Percentiles rank a stretch among this genome's conserved stretches.
Conservation (phyloP, 2,888 invertebrate genomes). For the Lumbricus terrestris region DNA sequence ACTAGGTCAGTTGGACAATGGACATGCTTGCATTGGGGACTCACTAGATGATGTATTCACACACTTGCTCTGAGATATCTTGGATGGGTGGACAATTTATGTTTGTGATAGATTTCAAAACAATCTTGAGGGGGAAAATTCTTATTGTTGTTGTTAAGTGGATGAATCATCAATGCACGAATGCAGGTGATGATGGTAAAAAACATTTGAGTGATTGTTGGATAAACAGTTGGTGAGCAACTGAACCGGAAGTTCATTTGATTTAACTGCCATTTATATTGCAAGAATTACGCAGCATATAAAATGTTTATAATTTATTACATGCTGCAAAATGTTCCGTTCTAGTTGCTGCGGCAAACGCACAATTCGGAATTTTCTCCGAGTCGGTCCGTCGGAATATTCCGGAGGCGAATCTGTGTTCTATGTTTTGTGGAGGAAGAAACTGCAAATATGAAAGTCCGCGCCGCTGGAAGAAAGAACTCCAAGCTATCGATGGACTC, state of each 20-base stretch:
- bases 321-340: background rate
- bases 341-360: background rate
- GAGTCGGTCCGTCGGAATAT: slow-evolving; percentile 60
- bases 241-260: too few relatives aligned
- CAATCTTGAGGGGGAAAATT: background rate
- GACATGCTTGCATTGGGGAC: too few relatives aligned
- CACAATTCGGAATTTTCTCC: slow-evolving; percentile 49
- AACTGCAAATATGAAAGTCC: slow-evolving; percentile 78
- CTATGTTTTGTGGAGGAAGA: slow-evolving; percentile 79
- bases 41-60: background rate
- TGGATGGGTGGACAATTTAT: background rate
- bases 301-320: background rate
- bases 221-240: background rate
- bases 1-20: too few relatives aligned
- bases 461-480: slow-evolving; percentile 63
- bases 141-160: background rate
- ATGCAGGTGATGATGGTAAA: too few relatives aligned
- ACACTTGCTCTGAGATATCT: background rate
- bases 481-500: slow-evolving; percentile 74
- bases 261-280: too few relatives aligned
- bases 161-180: background rate
- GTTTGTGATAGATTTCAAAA: background rate
- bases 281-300: too few relatives aligned
- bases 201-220: background rate
- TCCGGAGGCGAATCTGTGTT: slow-evolving; percentile 74